A percentile compares a stretch with the other conserved stretches of the same genome.
Evolutionary conservation across 2,797 vertebrate genomes (phyloP).

Genomic region (Danio albolineatus): DNA sequence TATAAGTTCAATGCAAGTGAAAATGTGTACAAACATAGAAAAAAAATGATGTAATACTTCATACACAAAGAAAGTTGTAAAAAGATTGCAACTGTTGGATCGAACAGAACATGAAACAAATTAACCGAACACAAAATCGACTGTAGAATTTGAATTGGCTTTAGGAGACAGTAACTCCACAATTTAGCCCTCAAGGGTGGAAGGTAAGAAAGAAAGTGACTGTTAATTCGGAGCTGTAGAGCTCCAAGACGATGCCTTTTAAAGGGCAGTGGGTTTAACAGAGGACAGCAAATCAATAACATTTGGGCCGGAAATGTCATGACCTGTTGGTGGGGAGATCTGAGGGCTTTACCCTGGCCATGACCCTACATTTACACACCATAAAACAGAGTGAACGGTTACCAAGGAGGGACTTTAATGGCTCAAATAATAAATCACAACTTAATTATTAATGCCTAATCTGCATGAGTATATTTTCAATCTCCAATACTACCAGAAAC

Average conservation of each 20-base stretch:
- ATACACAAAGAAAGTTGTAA: background rate
- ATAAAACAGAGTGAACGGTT: background rate
- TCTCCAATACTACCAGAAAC: too few relatives aligned
- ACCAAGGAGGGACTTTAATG: background rate
- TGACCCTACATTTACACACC: background rate
- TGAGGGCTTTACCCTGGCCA: constrained; percentile 9
- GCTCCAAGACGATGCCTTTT: constrained; percentile 57
- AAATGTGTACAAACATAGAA: background rate
- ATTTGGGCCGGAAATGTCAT: constrained; percentile 45
- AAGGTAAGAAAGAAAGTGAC: constrained; percentile 8
- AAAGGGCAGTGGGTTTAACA: constrained; percentile 66
- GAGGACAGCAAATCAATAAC: constrained; percentile 32
- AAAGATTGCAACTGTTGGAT: background rate
- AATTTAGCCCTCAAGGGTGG: background rate
- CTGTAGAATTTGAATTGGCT: too few relatives aligned
- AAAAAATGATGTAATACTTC: background rate
- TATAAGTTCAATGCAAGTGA: background rate
- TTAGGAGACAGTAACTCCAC: background rate
- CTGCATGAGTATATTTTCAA: too few relatives aligned
- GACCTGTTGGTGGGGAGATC: background rate
- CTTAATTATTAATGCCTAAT: too few relatives aligned
- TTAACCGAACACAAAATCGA: background rate
- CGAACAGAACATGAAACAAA: background rate
- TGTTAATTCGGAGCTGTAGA: constrained; percentile 4
- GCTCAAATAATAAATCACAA: background rate